Base-by-base conservation (phyloP, 2,797 vertebrate species). In the Ataeniobius toweri region DNA sequence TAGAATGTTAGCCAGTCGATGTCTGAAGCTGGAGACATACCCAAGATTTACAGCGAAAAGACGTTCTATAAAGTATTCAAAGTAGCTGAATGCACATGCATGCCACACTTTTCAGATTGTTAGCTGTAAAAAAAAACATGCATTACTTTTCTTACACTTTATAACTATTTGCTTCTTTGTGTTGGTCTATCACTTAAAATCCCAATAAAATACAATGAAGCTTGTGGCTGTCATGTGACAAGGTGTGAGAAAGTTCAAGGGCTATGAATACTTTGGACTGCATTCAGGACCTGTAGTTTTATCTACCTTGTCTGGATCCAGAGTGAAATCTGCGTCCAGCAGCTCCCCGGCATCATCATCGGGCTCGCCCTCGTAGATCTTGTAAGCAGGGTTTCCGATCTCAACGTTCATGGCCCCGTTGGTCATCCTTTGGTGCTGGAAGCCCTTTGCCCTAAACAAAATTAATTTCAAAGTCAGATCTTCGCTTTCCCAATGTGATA, bases 361-460 rank as follows among this genome's bases (percentile, higher is more conserved):
- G 16, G 97, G 97, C 79, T 98, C 97, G 16, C 98, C 97, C 85
- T 99, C 98, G 83, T 99, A 99, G 95, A 99, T 99, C 89, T 98
- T 99, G 88, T 99, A 99, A 5, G 98, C 98, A 0, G 98, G 98
- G 91, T 99, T 99, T 74, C 98, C 98, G 8, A 99, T 99, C 95
- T 99, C 98, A 61, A 99, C 97, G 73, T 98, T 99, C 94, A 99
- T 97, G 86, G 97, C 97, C 87, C 98, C 98, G 36, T 99, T 99
- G 83, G 97, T 97, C 94, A 99, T 98, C 77, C 98, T 96, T 80
- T 99, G 98, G 92, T 98, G 97, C 95, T 98, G 96, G 91, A 98
- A 98, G 74, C 97, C 97, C 95, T 99, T 99, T 87, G 97, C 97
- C 91, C 98, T 99, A 58, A 76, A 0, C 71, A 73, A 69, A 28